Percentiles rank a stretch among this genome's conserved stretches.
Evolutionary conservation across 2,113 vertebrate species (phyloP).

Genomic region (Toxostoma redivivum): DNA sequence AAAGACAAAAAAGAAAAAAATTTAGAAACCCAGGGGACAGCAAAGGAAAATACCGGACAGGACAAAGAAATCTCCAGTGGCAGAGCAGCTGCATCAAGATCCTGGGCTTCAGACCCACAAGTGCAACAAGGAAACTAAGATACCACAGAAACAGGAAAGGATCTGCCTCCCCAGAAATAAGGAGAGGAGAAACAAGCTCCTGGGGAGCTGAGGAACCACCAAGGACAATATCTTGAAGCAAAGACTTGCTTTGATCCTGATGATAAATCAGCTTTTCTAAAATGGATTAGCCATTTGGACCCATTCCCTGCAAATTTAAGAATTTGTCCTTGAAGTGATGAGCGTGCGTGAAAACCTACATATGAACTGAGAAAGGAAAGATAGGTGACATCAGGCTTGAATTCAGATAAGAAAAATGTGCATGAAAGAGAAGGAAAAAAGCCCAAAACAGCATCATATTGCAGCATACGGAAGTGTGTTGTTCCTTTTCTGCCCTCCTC

Average conservation of each 20-base stretch:
- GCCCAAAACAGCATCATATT: not conserved
- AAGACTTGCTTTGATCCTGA: not conserved
- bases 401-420: slow-evolving; percentile 17
- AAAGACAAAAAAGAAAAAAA: not conserved
- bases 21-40: not conserved
- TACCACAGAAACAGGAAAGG: not conserved
- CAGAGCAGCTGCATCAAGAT: not conserved
- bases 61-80: not conserved
- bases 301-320: not conserved
- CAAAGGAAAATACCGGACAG: not conserved
- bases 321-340: not conserved
- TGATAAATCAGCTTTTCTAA: not conserved
- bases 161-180: not conserved
- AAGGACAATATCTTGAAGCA: not conserved
- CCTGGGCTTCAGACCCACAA: not conserved
- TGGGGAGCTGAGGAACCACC: not conserved
- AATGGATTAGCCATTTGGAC: slow-evolving; percentile 7
- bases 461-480: not conserved
- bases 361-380: not conserved
- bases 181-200: not conserved
- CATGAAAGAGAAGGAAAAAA: not conserved
- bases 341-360: not conserved
- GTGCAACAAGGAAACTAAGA: not conserved
- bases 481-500: not conserved
- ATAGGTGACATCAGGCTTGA: not conserved